These are phyloP conservation scores for Macaria notata DNA, from an alignment of 2,888 invertebrate species.

Conservation along the genomic window DNA sequence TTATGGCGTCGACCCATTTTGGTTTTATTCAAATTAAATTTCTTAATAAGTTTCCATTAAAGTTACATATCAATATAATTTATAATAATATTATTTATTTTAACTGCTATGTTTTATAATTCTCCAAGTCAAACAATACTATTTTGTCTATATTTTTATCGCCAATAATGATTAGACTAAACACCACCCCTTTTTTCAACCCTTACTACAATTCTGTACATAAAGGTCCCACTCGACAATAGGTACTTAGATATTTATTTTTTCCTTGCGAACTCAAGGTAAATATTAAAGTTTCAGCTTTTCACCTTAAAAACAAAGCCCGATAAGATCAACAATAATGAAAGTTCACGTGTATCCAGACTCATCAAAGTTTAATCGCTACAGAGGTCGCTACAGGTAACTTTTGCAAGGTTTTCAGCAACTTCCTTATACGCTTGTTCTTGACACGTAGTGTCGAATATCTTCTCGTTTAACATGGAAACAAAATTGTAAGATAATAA, in stretches of 20 bases:
- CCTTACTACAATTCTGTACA: slow-evolving; percentile 11
- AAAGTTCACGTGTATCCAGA: slow-evolving; percentile 17
- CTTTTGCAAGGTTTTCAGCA: slow-evolving; percentile 8
- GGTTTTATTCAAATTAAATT: too few species aligned
- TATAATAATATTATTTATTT: too few species aligned
- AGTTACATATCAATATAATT: too few species aligned
- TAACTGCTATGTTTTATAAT: too few species aligned
- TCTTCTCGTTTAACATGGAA: neutral
- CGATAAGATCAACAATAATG: slow-evolving; percentile 18
- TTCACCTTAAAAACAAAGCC: slow-evolving; percentile 8
- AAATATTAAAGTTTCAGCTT: slow-evolving; percentile 15
- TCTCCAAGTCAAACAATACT: too few species aligned
- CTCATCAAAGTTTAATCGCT: slow-evolving; percentile 11
- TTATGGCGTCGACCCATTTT: too few species aligned
- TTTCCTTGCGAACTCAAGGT: slow-evolving; percentile 8
- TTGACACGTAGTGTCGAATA: neutral
- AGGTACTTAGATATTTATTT: slow-evolving; percentile 6
- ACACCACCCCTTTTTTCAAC: neutral
- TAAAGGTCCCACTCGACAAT: slow-evolving; percentile 10
- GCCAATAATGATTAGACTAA: too few species aligned
- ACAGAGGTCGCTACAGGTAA: slow-evolving; percentile 5
- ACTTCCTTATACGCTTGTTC: neutral
- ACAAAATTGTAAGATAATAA: too few species aligned
- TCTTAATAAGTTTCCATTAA: too few species aligned
- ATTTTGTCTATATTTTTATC: too few species aligned